Conservation (phyloP, 2,113 vertebrate species). For the Zosterops hypoxanthus region DNA sequence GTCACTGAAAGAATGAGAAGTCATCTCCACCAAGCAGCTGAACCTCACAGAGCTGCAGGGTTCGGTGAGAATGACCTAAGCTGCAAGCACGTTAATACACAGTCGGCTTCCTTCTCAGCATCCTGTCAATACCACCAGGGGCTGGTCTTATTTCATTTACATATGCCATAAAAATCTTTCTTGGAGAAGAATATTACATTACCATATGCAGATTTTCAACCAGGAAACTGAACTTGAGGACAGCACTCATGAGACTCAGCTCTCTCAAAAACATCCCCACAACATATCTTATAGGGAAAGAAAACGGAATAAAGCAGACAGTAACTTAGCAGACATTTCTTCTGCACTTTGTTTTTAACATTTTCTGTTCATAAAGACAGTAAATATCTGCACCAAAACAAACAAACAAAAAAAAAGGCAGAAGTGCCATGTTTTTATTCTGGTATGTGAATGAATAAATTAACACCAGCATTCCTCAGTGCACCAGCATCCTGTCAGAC, state of each 20-base stretch:
- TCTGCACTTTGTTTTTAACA: neutral
- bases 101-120: slow-evolving; percentile 32
- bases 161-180: slow-evolving; percentile 54
- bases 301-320: neutral
- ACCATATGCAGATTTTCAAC: slow-evolving; percentile 63
- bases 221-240: slow-evolving; percentile 45
- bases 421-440: neutral
- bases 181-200: slow-evolving; percentile 50
- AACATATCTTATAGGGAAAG: neutral
- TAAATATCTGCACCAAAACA: neutral
- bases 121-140: slow-evolving; percentile 58
- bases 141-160: slow-evolving; percentile 60
- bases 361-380: neutral
- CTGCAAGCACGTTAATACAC: slow-evolving; percentile 10
- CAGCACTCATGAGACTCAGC: neutral
- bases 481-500: neutral
- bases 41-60: slow-evolving; percentile 48
- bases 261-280: neutral
- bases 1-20: slow-evolving; percentile 44
- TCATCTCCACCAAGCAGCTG: slow-evolving; percentile 28
- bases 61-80: slow-evolving; percentile 45
- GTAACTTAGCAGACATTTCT: neutral
- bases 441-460: neutral
- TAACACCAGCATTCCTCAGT: neutral
- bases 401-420: neutral